Conservation (phyloP, 2,888 invertebrate genomes). For the Agrilus biguttatus region DNA sequence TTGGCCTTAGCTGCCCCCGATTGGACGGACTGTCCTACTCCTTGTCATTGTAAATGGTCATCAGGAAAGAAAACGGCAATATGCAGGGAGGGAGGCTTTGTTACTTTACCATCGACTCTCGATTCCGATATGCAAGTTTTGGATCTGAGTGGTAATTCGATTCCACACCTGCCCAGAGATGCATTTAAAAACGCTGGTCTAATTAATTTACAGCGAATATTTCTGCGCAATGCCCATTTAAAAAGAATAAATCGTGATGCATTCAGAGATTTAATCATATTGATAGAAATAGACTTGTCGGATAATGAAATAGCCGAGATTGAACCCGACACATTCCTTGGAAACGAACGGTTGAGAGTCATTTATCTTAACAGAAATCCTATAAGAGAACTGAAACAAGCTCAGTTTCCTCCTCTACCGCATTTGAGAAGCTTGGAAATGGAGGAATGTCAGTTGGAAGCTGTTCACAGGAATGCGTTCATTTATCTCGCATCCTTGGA, state of each 20-base stretch:
- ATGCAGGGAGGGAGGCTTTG: slow-evolving; percentile 68
- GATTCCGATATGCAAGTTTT: slow-evolving; percentile 72
- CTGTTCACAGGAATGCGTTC: slow-evolving; percentile 64
- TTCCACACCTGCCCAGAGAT: slow-evolving; percentile 59
- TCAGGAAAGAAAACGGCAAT: slow-evolving; percentile 81
- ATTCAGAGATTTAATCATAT: slow-evolving; percentile 72
- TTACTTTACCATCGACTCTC: slow-evolving; percentile 56
- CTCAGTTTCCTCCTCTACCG: slow-evolving; percentile 70
- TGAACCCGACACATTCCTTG: slow-evolving; percentile 67
- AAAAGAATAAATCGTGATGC: slow-evolving; percentile 67
- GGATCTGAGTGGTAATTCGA: slow-evolving; percentile 68
- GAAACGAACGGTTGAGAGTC: slow-evolving; percentile 67
- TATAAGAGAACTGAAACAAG: slow-evolving; percentile 51
- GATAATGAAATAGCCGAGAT: slow-evolving; percentile 63
- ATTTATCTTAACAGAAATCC: slow-evolving; percentile 74
- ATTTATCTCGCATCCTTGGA: slow-evolving; percentile 57
- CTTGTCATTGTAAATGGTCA: slow-evolving; percentile 85
- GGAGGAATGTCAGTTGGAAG: slow-evolving; percentile 62
- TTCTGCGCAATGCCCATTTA: slow-evolving; percentile 60
- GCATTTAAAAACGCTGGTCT: slow-evolving; percentile 67
- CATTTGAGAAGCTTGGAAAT: slow-evolving; percentile 69
- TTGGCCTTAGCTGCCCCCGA: slow-evolving; percentile 48
- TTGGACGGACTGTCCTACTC: slow-evolving; percentile 78
- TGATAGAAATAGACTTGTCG: slow-evolving; percentile 76
- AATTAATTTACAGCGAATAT: slow-evolving; percentile 72